These are phyloP conservation scores for Umimayanthus kanabou DNA, from an alignment of 92 coral and sea anemone genomes.

Conservation along the genomic window DNA sequence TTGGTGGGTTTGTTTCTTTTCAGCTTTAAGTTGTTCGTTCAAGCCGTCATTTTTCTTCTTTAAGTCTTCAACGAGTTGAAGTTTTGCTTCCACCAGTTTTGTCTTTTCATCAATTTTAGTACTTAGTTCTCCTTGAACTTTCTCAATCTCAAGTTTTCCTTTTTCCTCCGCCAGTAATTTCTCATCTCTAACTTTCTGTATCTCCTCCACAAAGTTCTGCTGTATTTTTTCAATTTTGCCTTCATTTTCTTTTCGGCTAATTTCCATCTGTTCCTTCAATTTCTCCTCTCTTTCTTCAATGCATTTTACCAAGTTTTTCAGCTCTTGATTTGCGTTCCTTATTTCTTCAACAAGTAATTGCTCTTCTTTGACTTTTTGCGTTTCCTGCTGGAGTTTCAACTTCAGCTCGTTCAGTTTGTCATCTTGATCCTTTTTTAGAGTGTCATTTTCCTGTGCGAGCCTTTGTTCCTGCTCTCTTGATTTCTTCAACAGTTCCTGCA, in stretches of 20 bases:
- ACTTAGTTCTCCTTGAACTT: conserved; percentile 47
- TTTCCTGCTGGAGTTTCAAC: conserved; percentile 59
- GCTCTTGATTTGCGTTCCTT: conserved; percentile 37
- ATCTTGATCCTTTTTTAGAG: conserved; percentile 46
- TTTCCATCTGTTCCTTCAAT: conserved; percentile 49
- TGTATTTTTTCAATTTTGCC: conserved; percentile 47
- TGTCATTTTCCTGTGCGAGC: conserved; percentile 58
- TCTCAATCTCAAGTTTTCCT: conserved; percentile 55
- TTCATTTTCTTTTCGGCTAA: conserved; percentile 47
- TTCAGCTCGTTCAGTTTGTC: conserved; percentile 61
- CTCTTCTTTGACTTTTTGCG: conserved; percentile 66
- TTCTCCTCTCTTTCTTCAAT: conserved; percentile 48
- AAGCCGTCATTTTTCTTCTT: conserved; percentile 53
- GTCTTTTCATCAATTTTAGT: conserved; percentile 59
- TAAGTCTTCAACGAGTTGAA: conserved; percentile 41
- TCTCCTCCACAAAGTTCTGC: conserved; percentile 42
- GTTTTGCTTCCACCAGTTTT: conserved; percentile 60
- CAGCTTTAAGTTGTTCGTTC: conserved; percentile 40
- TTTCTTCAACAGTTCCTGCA: conserved; percentile 60
- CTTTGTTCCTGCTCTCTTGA: conserved; percentile 57
- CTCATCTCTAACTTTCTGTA: conserved; percentile 58
- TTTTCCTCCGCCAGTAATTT: conserved; percentile 66
- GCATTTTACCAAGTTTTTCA: conserved; percentile 50
- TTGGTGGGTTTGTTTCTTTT: conserved; percentile 54
- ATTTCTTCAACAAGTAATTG: conserved; percentile 76